Conservation (phyloP, 1,140 invertebrate genomes). For the Macrotrachela quadricornifera region DNA sequence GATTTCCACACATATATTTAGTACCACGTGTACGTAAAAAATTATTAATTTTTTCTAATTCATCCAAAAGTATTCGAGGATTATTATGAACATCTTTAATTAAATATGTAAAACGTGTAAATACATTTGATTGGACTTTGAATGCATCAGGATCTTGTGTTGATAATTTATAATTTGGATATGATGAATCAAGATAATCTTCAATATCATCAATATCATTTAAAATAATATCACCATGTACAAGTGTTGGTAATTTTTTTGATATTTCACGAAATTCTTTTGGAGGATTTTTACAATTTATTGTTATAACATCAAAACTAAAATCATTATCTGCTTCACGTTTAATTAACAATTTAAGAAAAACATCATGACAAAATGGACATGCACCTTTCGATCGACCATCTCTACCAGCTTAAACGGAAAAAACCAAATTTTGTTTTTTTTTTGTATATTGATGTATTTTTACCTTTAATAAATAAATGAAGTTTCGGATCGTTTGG, state of each 20-base stretch:
- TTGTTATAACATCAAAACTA: constrained; percentile 31
- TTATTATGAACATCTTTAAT: constrained; percentile 36
- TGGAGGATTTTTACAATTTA: constrained; percentile 35
- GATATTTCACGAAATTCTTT: constrained; percentile 33
- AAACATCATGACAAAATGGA: constrained; percentile 37
- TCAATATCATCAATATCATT: constrained; percentile 37
- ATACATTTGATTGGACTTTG: constrained; percentile 33
- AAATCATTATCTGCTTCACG: constrained; percentile 19
- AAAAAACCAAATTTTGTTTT: too few species aligned
- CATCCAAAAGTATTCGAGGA: constrained; percentile 27
- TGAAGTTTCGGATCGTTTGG: not conserved
- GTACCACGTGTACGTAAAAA: constrained; percentile 20
- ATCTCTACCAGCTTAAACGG: not conserved
- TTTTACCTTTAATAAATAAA: constrained; percentile 2
- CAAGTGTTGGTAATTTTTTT: constrained; percentile 12
- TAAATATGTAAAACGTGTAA: constrained; percentile 40
- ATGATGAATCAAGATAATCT: constrained; percentile 34
- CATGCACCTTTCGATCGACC: constrained; percentile 29
- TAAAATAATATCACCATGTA: constrained; percentile 8
- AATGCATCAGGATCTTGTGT: constrained; percentile 32
- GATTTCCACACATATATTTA: constrained; percentile 30
- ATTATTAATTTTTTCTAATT: constrained; percentile 30
- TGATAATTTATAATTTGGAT: constrained; percentile 27
- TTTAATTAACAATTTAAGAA: constrained; percentile 36
- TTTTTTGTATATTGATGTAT: too few species aligned